Conservation (phyloP, 2,797 vertebrate species). For the Gephyroberyx darwinii region DNA sequence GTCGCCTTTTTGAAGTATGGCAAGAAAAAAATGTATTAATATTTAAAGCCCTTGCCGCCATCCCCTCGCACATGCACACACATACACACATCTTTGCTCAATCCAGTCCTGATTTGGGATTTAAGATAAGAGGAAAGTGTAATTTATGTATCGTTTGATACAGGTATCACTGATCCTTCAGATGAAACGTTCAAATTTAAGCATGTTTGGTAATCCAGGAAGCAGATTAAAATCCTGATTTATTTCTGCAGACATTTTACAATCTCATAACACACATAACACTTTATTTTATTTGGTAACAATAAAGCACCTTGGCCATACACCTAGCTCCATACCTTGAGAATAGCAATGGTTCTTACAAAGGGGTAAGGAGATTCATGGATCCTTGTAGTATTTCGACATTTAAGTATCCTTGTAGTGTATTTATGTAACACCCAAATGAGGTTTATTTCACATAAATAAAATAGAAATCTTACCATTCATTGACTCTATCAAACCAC, state of each 20-base stretch:
- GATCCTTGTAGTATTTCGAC: no score
- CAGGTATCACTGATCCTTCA: conserved; percentile 39
- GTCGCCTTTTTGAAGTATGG: conserved; percentile 90
- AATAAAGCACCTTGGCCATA: not conserved
- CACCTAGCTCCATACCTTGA: not conserved
- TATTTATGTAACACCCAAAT: not conserved
- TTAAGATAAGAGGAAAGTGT: conserved; percentile 55
- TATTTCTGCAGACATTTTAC: conserved; percentile 14
- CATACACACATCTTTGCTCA: conserved; percentile 51
- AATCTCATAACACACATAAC: conserved; percentile 13
- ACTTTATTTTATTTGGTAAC: not conserved
- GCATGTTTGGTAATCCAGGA: conserved; percentile 35
- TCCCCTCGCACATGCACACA: conserved; percentile 42
- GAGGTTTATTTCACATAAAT: not conserved
- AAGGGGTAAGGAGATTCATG: no score
- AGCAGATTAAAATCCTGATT: conserved; percentile 21
- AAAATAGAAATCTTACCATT: not conserved
- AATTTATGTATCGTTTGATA: conserved; percentile 54
- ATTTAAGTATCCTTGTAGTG: no score
- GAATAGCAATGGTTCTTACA: not conserved
- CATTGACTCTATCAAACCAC: no score
- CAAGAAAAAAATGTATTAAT: conserved; percentile 88
- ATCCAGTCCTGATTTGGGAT: conserved; percentile 74
- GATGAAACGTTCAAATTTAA: conserved; percentile 35
- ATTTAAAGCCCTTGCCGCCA: conserved; percentile 86